Conservation (phyloP, 2,797 vertebrate genomes). For the Poecilia picta region DNA sequence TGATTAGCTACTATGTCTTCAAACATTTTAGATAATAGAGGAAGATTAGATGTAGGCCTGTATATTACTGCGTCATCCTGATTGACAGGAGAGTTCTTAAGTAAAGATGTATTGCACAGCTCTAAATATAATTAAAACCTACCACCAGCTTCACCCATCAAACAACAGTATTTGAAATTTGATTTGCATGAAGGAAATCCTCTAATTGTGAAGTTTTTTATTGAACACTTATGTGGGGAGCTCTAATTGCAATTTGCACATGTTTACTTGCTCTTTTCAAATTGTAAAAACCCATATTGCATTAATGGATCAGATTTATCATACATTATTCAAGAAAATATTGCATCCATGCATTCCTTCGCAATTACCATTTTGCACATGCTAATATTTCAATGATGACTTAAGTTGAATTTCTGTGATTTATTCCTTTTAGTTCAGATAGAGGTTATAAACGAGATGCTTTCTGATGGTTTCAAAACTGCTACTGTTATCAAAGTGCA, state of each 20-base stretch:
- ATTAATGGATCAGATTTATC: no score
- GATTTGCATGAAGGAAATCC: neutral
- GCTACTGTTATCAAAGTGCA: neutral
- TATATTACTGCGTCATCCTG: neutral
- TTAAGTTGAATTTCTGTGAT: neutral
- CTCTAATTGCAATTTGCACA: neutral
- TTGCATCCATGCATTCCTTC: neutral
- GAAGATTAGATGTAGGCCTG: neutral
- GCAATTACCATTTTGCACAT: neutral
- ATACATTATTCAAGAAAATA: neutral
- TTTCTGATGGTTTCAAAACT: neutral
- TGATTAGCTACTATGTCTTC: neutral
- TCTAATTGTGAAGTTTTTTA: neutral
- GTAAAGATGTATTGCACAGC: neutral
- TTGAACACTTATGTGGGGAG: neutral
- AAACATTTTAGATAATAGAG: neutral
- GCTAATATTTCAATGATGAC: neutral
- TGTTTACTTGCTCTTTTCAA: neutral
- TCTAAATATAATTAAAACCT: neutral
- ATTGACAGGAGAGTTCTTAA: neutral
- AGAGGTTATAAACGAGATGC: no score
- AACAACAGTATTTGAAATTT: neutral
- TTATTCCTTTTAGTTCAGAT: conserved; percentile 29
- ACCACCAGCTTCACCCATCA: neutral
- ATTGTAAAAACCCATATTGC: neutral